phyloP scores from a whole-genome alignment of 1,140 invertebrate genomes.

The Sipha flava region DNA sequence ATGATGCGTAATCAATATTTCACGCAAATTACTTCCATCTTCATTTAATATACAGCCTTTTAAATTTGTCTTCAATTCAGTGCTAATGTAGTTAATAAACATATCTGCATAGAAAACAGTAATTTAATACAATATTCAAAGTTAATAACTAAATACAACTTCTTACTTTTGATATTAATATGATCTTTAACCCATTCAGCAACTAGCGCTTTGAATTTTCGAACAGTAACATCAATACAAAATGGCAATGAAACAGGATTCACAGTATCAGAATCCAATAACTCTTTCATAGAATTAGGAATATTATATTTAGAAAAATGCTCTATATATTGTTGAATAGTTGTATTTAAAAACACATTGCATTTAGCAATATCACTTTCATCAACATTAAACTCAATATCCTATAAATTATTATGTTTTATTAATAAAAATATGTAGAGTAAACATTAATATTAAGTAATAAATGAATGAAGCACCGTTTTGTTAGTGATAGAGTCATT shows the following conservation, averaged over 20 bases:
- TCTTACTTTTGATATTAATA: conserved; percentile 29
- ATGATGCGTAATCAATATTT: background rate
- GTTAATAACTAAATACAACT: background rate
- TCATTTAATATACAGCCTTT: background rate
- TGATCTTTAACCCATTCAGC: conserved; percentile 21
- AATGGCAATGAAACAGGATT: conserved; percentile 1
- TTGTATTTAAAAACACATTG: background rate
- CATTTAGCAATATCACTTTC: background rate
- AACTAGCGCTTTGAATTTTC: conserved; percentile 15
- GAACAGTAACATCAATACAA: conserved; percentile 11
- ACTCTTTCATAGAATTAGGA: background rate
- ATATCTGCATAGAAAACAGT: background rate
- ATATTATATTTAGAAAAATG: conserved; percentile 14
- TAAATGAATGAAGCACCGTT: background rate
- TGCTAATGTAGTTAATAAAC: background rate
- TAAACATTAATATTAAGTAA: background rate
- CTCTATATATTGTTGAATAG: conserved; percentile 15
- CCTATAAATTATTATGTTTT: background rate
- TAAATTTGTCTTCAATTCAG: conserved; percentile 7
- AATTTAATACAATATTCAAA: background rate
- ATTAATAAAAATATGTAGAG: background rate
- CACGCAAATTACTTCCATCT: background rate
- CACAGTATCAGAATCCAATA: background rate
- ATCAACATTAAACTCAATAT: background rate
- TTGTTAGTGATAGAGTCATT: background rate